These are phyloP conservation scores for Trichonephila clavipes DNA, from an alignment of 1,140 invertebrate genomes.

Conservation along the genomic window DNA sequence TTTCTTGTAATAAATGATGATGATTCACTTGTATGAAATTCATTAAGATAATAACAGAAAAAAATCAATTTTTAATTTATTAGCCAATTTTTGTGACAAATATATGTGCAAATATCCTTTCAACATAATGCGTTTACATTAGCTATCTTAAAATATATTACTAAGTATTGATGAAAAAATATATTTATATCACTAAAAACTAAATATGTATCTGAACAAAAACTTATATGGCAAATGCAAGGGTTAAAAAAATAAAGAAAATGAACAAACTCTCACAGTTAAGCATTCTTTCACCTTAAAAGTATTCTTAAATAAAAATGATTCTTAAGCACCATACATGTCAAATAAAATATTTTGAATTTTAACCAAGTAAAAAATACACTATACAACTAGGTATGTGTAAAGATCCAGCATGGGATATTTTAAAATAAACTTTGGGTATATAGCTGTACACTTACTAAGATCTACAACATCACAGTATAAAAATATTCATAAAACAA, in stretches of 20 bases:
- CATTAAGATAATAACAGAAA: too few relatives aligned
- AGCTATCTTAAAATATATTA: too few relatives aligned
- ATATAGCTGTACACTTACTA: conserved; percentile 15
- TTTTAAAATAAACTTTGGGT: conserved; percentile 17
- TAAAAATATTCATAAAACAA: not conserved
- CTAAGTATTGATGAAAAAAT: not conserved
- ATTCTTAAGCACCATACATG: not conserved
- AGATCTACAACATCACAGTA: not conserved
- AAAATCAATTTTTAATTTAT: too few relatives aligned
- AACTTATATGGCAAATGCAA: not conserved
- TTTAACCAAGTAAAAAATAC: not conserved
- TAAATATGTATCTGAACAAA: not conserved
- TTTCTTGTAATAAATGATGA: too few relatives aligned
- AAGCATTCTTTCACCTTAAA: not conserved
- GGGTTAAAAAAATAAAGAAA: not conserved
- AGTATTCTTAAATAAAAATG: not conserved
- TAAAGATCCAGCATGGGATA: not conserved
- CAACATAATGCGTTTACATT: too few relatives aligned
- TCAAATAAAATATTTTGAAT: not conserved
- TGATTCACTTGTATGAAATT: too few relatives aligned
- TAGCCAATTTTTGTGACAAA: too few relatives aligned
- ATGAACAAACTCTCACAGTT: not conserved
- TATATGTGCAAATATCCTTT: too few relatives aligned
- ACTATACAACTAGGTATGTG: not conserved
- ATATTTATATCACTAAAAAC: not conserved